Evolutionary conservation across 2,797 vertebrate species (phyloP).

Genomic region (Sebastes glaucus): DNA sequence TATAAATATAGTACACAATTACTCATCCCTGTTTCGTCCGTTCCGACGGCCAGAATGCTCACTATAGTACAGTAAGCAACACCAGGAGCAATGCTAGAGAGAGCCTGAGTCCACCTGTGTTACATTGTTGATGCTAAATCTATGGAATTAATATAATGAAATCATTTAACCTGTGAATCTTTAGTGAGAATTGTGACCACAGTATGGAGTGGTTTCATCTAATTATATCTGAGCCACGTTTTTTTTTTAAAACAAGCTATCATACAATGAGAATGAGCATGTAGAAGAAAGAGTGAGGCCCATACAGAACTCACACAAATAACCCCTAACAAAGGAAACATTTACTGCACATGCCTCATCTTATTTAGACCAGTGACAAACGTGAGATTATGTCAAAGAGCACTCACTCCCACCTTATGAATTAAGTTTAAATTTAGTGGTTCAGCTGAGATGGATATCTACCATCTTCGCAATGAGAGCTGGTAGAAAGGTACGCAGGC

Average conservation of each 20-base stretch:
- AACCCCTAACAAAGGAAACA: not conserved
- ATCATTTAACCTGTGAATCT: not conserved
- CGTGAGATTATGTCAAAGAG: not conserved
- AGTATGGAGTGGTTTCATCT: not conserved
- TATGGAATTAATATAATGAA: not conserved
- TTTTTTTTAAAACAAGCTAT: not conserved
- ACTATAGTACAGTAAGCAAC: not conserved
- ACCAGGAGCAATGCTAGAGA: not conserved
- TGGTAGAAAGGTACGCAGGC: not conserved
- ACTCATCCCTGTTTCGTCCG: not conserved
- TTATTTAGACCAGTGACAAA: not conserved
- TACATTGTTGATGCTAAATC: not conserved
- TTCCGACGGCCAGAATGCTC: not conserved
- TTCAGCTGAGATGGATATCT: not conserved
- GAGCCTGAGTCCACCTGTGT: not conserved
- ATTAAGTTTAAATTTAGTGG: not conserved
- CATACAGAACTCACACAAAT: not conserved
- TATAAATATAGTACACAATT: not conserved
- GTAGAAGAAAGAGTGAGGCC: not conserved
- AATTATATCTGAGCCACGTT: not conserved
- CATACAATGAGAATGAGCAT: not conserved
- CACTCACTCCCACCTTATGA: not conserved
- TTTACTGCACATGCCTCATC: not conserved
- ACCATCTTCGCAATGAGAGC: not conserved
- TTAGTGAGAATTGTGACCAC: not conserved